phyloP scores from a whole-genome alignment of 2,113 vertebrate species.

The Megatriorchis doriae region DNA sequence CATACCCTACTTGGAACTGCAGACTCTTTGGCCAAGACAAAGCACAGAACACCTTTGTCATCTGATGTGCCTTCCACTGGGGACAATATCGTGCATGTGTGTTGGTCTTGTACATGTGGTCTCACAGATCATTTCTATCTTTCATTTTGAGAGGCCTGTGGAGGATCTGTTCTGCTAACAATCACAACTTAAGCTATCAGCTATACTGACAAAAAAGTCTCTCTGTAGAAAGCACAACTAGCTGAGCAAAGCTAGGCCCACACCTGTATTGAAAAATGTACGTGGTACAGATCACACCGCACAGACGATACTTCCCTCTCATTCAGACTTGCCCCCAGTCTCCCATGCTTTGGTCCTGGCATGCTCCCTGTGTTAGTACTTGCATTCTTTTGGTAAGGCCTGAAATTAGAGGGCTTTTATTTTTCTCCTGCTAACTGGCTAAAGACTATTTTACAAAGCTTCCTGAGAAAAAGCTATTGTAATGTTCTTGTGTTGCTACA shows the following conservation, averaged over 20 bases:
- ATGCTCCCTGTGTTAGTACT: not conserved
- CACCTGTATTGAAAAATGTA: too few relatives aligned
- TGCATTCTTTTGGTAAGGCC: not conserved
- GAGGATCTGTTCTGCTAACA: not conserved
- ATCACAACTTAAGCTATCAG: not conserved
- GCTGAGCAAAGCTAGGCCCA: not conserved
- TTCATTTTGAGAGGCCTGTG: not conserved
- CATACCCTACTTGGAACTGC: not conserved
- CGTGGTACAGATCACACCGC: not conserved
- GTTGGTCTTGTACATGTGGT: not conserved
- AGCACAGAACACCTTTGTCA: not conserved
- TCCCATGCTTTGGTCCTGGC: not conserved
- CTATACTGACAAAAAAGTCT: not conserved
- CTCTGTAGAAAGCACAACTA: not conserved
- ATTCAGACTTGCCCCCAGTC: not conserved
- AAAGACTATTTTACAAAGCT: not conserved
- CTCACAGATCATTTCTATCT: not conserved
- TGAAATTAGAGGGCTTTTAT: not conserved
- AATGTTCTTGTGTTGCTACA: not conserved
- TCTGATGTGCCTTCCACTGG: not conserved
- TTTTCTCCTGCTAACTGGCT: not conserved
- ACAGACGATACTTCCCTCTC: not conserved
- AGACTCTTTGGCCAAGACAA: not conserved
- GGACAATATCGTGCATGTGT: rapidly evolving
- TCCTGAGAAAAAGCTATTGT: not conserved